A percentile compares a stretch with the other conserved stretches of the same genome.
phyloP scores from a whole-genome alignment of 2,797 vertebrate genomes.

The Micrastur ruficollis region DNA sequence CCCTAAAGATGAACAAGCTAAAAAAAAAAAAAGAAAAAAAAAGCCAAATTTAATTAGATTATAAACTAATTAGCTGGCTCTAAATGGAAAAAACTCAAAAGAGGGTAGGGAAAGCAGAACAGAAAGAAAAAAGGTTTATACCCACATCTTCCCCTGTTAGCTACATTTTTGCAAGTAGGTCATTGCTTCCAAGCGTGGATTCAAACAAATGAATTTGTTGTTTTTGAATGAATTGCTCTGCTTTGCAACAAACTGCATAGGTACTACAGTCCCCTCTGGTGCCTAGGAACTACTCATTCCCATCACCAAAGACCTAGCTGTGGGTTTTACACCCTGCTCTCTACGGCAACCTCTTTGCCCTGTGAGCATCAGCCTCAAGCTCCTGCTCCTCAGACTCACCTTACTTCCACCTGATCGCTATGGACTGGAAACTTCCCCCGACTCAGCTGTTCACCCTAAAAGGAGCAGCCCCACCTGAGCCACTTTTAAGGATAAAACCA shows the following conservation, averaged over 20 bases:
- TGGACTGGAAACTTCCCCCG: not conserved
- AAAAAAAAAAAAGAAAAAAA: not conserved
- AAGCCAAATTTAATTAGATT: conserved; percentile 46
- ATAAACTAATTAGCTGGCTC: conserved; percentile 36
- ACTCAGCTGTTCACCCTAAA: not conserved
- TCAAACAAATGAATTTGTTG: not conserved
- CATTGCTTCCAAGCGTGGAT: conserved; percentile 17
- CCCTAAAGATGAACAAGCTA: conserved; percentile 37
- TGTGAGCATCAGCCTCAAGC: not conserved
- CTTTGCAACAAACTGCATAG: not conserved
- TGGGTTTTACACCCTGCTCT: not conserved
- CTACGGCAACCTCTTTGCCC: not conserved
- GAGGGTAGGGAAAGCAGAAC: conserved; percentile 30
- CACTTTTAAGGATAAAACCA: not conserved
- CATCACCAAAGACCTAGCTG: not conserved
- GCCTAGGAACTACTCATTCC: not conserved
- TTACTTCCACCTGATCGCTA: not conserved
- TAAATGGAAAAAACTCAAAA: conserved; percentile 39
- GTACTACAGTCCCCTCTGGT: not conserved
- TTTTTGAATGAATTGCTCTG: not conserved
- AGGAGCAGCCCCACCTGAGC: not conserved
- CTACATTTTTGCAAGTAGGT: conserved; percentile 50
- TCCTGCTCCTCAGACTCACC: not conserved
- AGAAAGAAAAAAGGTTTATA: conserved; percentile 16
- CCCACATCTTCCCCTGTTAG: conserved; percentile 9